Percentiles rank a stretch among this genome's conserved stretches.
phyloP scores from a whole-genome alignment of 2,888 invertebrate species.

The Odontothrips loti region DNA sequence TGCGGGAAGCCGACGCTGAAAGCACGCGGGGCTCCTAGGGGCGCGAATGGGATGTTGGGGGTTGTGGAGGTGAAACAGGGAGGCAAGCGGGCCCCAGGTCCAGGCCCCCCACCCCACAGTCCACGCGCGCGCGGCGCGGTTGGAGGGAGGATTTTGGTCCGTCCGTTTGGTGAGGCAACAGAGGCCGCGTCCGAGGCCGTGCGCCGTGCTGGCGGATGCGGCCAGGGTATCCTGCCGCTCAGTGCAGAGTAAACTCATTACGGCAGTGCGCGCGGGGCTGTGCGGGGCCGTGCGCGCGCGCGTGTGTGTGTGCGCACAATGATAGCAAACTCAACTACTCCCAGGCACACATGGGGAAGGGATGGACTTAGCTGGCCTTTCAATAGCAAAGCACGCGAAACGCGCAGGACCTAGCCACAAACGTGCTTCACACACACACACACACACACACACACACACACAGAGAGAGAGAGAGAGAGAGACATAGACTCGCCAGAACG shows the following conservation, averaged over 20 bases:
- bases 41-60: too few relatives aligned
- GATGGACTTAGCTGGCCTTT: background rate
- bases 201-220: background rate
- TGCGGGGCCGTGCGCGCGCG: background rate
- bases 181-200: background rate
- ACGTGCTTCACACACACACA: background rate
- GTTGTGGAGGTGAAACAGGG: too few relatives aligned
- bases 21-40: too few relatives aligned
- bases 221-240: background rate
- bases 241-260: slow-evolving; percentile 23
- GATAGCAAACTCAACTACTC: slow-evolving; percentile 9
- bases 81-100: too few relatives aligned
- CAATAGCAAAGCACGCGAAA: too few relatives aligned
- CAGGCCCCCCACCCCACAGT: too few relatives aligned
- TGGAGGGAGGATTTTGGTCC: too few relatives aligned
- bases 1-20: too few relatives aligned
- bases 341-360: background rate
- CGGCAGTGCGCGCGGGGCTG: background rate
- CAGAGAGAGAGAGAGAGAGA: background rate
- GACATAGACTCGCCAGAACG: background rate
- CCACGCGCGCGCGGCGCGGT: too few relatives aligned
- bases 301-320: slow-evolving; percentile 12
- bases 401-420: background rate
- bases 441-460: background rate
- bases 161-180: too few relatives aligned